Percentiles rank a stretch among this genome's conserved stretches.
These are phyloP conservation scores for Ctenodactylus gundi DNA, from an alignment of 2,113 vertebrate species.

Conservation along the genomic window DNA sequence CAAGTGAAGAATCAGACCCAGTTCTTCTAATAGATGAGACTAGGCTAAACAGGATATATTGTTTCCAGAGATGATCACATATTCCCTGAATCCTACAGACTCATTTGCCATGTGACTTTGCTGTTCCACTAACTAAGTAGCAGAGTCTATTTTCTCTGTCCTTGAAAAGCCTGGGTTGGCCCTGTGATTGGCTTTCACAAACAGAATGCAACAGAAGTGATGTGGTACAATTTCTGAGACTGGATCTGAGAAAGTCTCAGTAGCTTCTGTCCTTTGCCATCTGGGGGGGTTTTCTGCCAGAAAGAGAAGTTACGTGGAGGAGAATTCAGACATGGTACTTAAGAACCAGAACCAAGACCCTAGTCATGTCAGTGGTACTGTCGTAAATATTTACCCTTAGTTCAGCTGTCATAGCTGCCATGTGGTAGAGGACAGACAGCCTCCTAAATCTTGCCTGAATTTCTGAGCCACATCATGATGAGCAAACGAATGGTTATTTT, in stretches of 20 bases:
- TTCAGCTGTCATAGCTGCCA: not conserved
- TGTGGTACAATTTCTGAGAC: not conserved
- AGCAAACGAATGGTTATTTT: not conserved
- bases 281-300: not conserved
- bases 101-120: not conserved
- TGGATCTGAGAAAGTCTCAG: not conserved
- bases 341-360: not conserved
- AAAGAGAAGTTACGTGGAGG: not conserved
- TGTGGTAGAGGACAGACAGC: not conserved
- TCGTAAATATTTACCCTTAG: not conserved
- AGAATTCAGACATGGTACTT: not conserved
- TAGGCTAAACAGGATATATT: not conserved
- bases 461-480: not conserved
- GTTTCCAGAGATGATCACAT: not conserved
- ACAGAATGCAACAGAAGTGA: not conserved
- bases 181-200: not conserved
- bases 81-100: not conserved
- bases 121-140: not conserved
- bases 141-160: not conserved
- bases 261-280: not conserved
- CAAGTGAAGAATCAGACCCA: not conserved
- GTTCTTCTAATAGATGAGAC: not conserved
- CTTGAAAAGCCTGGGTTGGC: not conserved
- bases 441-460: not conserved
- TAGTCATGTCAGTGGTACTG: not conserved